Conservation (phyloP, 1,140 invertebrate genomes). For the Papilio dardanus region DNA sequence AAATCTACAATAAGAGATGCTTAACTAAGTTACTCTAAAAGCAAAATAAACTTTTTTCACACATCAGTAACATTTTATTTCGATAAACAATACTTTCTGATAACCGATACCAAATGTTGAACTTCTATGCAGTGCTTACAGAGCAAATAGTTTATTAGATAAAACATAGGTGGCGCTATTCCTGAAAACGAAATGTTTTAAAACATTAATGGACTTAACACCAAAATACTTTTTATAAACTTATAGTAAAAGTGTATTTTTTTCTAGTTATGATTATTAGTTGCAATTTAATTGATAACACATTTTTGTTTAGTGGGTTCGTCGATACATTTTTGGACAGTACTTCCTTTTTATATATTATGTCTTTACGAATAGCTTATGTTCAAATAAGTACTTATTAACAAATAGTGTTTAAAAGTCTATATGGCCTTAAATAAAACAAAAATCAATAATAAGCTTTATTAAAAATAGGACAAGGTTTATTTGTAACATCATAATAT, state of each 20-base stretch:
- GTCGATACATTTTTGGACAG: too few relatives aligned
- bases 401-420: too few relatives aligned
- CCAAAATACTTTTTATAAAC: not conserved
- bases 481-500: too few relatives aligned
- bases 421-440: too few relatives aligned
- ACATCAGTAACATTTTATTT: not conserved
- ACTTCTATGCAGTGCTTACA: not conserved
- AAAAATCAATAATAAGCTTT: too few relatives aligned
- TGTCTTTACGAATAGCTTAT: too few relatives aligned
- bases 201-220: not conserved
- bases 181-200: not conserved
- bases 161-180: constrained; percentile 42
- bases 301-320: too few relatives aligned
- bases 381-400: too few relatives aligned
- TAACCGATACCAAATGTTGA: constrained; percentile 1
- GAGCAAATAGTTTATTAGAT: constrained; percentile 35
- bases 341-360: too few relatives aligned
- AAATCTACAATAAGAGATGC: not conserved
- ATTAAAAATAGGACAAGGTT: too few relatives aligned
- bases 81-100: constrained; percentile 7
- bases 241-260: not conserved
- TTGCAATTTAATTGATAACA: not conserved
- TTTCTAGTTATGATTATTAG: not conserved
- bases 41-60: not conserved
- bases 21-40: not conserved